Percentiles rank a stretch among this genome's conserved stretches.
These are phyloP conservation scores for Bhutanitis thaidina DNA, from an alignment of 2,888 invertebrate species.

Conservation along the genomic window DNA sequence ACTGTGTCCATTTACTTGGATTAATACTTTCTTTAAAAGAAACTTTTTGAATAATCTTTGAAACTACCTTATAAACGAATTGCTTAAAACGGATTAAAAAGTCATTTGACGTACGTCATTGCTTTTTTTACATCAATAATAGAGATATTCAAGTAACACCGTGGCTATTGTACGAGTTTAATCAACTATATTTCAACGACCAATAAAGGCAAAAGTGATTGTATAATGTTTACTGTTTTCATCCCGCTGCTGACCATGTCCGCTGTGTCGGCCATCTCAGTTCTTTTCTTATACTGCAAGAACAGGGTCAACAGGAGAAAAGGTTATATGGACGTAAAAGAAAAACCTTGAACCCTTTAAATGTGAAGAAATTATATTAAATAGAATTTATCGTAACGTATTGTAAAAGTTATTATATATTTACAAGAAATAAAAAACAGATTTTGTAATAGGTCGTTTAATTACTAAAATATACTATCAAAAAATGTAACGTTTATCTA, in stretches of 20 bases:
- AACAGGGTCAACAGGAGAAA: constrained; percentile 43
- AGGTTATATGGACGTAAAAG: constrained; percentile 64
- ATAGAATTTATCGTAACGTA: constrained; percentile 9
- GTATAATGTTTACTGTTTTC: constrained; percentile 41
- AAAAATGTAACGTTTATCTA: constrained; percentile 74
- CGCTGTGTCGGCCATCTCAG: constrained; percentile 57
- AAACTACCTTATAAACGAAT: no score
- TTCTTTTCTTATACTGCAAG: constrained; percentile 60
- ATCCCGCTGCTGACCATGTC: constrained; percentile 60
- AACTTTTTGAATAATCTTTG: no score
- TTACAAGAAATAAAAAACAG: constrained; percentile 31
- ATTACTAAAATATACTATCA: constrained; percentile 66
- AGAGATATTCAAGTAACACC: no score
- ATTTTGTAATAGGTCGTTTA: constrained; percentile 66
- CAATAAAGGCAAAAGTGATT: not conserved
- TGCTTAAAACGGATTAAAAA: not conserved
- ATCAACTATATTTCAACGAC: no score
- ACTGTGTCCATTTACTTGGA: no score
- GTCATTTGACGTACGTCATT: not conserved
- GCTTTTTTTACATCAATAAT: not conserved
- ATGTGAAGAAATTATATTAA: not conserved
- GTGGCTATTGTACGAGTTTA: no score
- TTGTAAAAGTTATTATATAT: constrained; percentile 26
- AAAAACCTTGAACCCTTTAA: constrained; percentile 46
- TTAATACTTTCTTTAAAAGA: no score